These are phyloP conservation scores for Dendrolimus kikuchii DNA, from an alignment of 1,140 invertebrate genomes.

Conservation along the genomic window DNA sequence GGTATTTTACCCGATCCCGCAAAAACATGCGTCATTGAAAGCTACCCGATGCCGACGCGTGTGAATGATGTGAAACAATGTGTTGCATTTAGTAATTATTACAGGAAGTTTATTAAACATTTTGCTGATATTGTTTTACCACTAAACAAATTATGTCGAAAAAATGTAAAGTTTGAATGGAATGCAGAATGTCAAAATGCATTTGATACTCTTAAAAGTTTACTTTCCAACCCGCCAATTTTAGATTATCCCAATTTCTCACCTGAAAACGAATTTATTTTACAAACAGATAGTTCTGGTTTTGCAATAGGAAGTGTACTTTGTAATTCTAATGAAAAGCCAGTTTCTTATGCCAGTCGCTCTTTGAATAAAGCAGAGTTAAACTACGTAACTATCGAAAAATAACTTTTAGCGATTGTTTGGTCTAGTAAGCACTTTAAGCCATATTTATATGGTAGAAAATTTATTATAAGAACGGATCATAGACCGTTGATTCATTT, in stretches of 20 bases:
- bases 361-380: too few relatives aligned
- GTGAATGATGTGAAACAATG: constrained; percentile 8
- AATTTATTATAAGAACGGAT: too few relatives aligned
- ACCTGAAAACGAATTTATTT: constrained; percentile 7
- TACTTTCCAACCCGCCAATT: constrained; percentile 1
- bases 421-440: too few relatives aligned
- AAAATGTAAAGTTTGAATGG: constrained; percentile 7
- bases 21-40: constrained; percentile 1
- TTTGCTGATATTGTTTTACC: constrained; percentile 10
- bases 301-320: not conserved
- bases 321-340: too few relatives aligned
- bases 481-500: too few relatives aligned
- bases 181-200: not conserved
- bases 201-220: constrained; percentile 3
- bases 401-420: too few relatives aligned
- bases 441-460: too few relatives aligned
- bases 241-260: constrained; percentile 8
- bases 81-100: constrained; percentile 14
- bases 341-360: too few relatives aligned
- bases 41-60: constrained; percentile 8
- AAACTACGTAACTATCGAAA: too few relatives aligned
- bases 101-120: constrained; percentile 9
- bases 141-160: constrained; percentile 10
- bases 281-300: constrained; percentile 4
- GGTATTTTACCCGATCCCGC: constrained; percentile 1